Base-by-base conservation (phyloP, 2,113 vertebrate species). In the Pseudorasbora parva region DNA sequence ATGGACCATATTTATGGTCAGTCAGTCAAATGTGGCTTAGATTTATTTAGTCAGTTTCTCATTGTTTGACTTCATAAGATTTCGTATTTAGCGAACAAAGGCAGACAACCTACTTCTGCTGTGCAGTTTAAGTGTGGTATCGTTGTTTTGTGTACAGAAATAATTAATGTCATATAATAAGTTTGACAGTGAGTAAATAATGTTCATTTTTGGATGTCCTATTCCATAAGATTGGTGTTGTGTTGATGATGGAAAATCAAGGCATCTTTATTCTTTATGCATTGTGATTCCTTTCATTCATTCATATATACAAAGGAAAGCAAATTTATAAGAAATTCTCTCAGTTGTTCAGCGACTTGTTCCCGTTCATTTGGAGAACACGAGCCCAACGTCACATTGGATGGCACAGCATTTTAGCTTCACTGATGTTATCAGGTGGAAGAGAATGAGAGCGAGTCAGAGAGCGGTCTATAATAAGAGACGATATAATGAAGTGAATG, bases 341-440 rank as follows among this genome's bases (percentile, higher is more conserved):
- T 43, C 11, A 2, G 12, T 49, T 15, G 43, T 27, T 73, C 43
- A 73, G 45, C 8, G 10, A 59, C 21, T 77, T 8, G 12, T 33
- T 59, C 33, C 37, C 41, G 64, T 79, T 45, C 21, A 43, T 78
- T 81, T 6, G 60, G 60, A 81, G n/a, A 64, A 66, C 57, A 49
- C 45, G 7, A 45, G 77, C 6, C 30, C 10, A 11, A 17, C 27
- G 73, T 76, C 73, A 15, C 54, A 8, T 21, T 17, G 17, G 7
- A 54, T 54, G 51, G 51, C 51, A 54, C 51, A 57, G 60, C 27
- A 14, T 78, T 77, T 86, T 73, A 72, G 72, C 82, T 83, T 79
- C 47, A 62, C 41, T 72, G 78, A 84, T 66, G 14, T 78, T 59
- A 82, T 85, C 77, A 87, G 79, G 62, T 37, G 14, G 45, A 71